phyloP scores from a whole-genome alignment of 1,140 invertebrate genomes.

The Trypoxylus dichotomus region DNA sequence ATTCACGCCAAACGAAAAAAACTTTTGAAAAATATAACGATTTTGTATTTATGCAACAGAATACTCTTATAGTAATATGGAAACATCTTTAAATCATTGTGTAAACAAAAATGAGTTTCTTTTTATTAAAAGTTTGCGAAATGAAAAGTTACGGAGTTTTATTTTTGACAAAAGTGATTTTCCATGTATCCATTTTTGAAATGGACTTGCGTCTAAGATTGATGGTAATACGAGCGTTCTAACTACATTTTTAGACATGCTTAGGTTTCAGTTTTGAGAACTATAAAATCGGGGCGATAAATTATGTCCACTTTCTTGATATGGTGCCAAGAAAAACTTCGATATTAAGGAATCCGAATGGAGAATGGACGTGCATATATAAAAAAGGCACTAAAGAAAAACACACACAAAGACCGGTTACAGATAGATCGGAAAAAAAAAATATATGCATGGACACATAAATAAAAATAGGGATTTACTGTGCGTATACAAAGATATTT shows the following conservation, averaged over 20 bases:
- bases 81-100: no score
- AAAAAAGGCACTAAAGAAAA: no score
- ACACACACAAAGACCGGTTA: no score
- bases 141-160: not conserved
- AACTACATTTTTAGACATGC: not conserved
- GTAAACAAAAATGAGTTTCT: no score
- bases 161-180: not conserved
- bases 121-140: no score
- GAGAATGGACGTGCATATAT: no score
- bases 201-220: not conserved
- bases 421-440: not conserved
- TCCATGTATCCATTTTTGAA: not conserved
- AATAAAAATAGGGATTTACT: not conserved
- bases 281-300: not conserved
- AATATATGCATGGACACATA: not conserved
- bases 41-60: no score
- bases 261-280: not conserved
- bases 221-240: not conserved
- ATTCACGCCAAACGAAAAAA: no score
- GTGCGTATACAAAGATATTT: not conserved
- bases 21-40: no score
- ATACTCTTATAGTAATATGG: no score
- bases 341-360: not conserved
- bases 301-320: not conserved
- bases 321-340: not conserved